phyloP scores from a whole-genome alignment of 1,140 invertebrate genomes.

The Cydia splendana region DNA sequence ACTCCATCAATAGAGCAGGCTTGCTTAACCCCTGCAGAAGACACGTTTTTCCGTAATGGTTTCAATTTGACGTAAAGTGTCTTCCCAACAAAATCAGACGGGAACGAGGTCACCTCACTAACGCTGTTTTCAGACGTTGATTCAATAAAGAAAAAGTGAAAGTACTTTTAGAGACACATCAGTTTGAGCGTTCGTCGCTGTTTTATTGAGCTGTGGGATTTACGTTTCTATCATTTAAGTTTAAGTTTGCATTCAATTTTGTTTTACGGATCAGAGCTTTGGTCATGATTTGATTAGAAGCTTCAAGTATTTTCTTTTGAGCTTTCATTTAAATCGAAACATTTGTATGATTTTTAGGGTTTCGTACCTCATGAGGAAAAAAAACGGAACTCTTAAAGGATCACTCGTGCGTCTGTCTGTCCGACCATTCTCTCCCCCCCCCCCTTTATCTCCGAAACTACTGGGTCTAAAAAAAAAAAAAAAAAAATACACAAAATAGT shows the following conservation, averaged over 20 bases:
- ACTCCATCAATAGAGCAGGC: slow-evolving; percentile 30
- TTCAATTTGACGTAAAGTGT: slow-evolving; percentile 46
- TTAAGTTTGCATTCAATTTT: slow-evolving; percentile 10
- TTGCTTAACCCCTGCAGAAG: slow-evolving; percentile 37
- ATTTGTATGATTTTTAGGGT: too few relatives aligned
- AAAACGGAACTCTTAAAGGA: too few relatives aligned
- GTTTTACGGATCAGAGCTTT: neutral
- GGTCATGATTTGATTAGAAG: neutral
- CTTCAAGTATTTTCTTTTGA: neutral
- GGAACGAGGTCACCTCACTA: slow-evolving; percentile 32
- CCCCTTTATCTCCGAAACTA: too few relatives aligned
- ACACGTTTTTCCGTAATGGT: slow-evolving; percentile 44
- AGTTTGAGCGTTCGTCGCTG: neutral
- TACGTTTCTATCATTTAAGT: slow-evolving; percentile 14
- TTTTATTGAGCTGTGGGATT: slow-evolving; percentile 16
- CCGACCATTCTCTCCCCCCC: too few relatives aligned
- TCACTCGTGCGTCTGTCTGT: too few relatives aligned
- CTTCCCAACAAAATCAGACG: slow-evolving; percentile 41
- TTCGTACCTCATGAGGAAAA: too few relatives aligned
- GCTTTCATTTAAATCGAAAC: neutral
- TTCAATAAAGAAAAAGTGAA: slow-evolving; percentile 30
- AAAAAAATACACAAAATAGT: too few relatives aligned
- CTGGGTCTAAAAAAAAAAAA: too few relatives aligned
- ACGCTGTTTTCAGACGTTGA: slow-evolving; percentile 29
- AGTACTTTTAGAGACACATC: slow-evolving; percentile 29